Base-by-base conservation (phyloP, 2,113 vertebrate species). In the Halichoeres trimaculatus region DNA sequence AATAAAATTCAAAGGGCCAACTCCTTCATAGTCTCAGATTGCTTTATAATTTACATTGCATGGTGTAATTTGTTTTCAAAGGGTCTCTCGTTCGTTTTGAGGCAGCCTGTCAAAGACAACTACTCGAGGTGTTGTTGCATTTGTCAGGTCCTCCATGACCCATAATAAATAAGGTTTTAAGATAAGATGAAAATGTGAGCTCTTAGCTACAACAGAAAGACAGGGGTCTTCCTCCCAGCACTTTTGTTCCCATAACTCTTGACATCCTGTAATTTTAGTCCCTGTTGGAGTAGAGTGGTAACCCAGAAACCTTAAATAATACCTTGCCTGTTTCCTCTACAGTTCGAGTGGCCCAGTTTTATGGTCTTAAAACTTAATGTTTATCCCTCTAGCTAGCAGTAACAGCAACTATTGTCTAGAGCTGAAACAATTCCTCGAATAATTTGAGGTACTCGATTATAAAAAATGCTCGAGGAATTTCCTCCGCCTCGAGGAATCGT, bases 221-320 rank as follows among this genome's bases (percentile, higher is more conserved):
- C 61, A 17, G 68, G 61, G 61, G 55, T 68, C 52, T 54, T 71
- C 70, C 65, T 35, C 36, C 34, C 48, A 55, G 43, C 41, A 51
- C 59, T 65, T 41, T 60, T 70, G 58, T 86, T 91, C 87, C 87
- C 91, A 92, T 73, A 85, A 83, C 70, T 85, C 75, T 76, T 76
- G 80, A 86, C 84, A 89, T 86, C 45, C 77, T 91, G 85, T 91
- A 91, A 91, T 92, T 91, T 84, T 76, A 86, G 85, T 82, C 55
- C 63, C 10, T 48, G 70, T 58, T 78, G 43, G 52, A 91, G 79
- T 68, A 71, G 63, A 84, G 80, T 67, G 57, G 53, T 30, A 85
- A 90, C 81, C 78, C 57, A 23, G 40, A 79, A 65, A 71, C 45
- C 81, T 57, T 71, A 84, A 85, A 86, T 76, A 86, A 74, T 66